These are phyloP conservation scores for Babylonia areolata DNA, from an alignment of 1,140 invertebrate genomes.

Conservation along the genomic window DNA sequence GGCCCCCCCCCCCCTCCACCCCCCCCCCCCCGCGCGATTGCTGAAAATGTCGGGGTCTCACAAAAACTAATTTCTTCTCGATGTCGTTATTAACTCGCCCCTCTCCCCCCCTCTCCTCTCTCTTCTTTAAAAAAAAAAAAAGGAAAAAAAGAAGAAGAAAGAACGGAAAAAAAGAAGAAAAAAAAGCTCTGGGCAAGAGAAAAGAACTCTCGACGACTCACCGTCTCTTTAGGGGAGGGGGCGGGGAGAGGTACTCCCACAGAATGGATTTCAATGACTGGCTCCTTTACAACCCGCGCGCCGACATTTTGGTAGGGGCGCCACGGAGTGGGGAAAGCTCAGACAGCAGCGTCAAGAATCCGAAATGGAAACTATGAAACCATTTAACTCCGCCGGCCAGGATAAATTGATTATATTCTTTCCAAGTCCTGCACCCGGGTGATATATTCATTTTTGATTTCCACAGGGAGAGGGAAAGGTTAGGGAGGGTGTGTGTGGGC, in stretches of 20 bases:
- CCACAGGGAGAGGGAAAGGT: neutral
- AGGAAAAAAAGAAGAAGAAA: neutral
- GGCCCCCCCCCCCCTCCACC: no score
- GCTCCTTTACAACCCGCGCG: neutral
- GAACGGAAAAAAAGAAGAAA: neutral
- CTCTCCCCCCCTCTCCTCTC: neutral
- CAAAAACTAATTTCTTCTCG: conserved; percentile 35
- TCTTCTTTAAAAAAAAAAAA: neutral
- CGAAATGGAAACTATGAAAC: conserved; percentile 31
- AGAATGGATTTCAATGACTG: conserved; percentile 1
- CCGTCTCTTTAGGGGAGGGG: neutral
- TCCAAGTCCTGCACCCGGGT: neutral
- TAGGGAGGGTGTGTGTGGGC: neutral
- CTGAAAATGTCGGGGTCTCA: neutral
- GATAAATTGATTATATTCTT: conserved; percentile 33
- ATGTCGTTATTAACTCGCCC: conserved; percentile 33
- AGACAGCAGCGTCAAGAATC: conserved; percentile 6
- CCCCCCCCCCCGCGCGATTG: no score
- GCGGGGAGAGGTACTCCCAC: neutral
- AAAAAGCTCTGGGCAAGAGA: neutral
- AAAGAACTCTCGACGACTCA: no score
- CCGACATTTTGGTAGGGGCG: neutral
- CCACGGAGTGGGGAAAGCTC: neutral
- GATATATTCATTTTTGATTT: conserved; percentile 33
- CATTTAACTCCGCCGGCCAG: conserved; percentile 20